These are phyloP conservation scores for Cephus nigrinus DNA, from an alignment of 2,888 invertebrate genomes.

Conservation along the genomic window DNA sequence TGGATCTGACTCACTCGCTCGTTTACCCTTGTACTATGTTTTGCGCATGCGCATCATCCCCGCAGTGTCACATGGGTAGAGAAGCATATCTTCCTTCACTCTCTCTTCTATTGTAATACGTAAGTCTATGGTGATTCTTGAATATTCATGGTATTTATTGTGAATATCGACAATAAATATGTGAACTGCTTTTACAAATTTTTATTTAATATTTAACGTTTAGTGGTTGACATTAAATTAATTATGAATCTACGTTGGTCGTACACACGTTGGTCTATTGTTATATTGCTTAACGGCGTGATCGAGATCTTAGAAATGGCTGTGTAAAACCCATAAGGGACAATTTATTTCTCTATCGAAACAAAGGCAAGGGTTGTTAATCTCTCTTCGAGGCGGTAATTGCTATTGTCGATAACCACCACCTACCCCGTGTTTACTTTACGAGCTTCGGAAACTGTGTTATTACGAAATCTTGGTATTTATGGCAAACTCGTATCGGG, in stretches of 20 bases:
- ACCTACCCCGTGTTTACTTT: background rate
- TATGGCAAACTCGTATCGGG: background rate
- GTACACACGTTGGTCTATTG: background rate
- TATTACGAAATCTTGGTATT: background rate
- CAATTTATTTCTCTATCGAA: background rate
- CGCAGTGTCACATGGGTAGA: background rate
- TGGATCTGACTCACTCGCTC: conserved; percentile 13
- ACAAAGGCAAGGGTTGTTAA: background rate
- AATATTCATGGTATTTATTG: background rate
- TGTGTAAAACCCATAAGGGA: background rate
- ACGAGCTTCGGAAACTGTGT: background rate
- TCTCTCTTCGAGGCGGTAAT: background rate
- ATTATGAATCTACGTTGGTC: background rate
- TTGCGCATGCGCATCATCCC: background rate
- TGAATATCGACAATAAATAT: background rate
- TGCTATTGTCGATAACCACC: background rate
- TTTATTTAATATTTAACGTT: background rate
- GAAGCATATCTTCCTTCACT: background rate
- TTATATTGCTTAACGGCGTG: background rate
- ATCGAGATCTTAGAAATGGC: background rate
- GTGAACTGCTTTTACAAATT: background rate
- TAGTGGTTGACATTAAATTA: background rate
- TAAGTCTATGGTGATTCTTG: background rate
- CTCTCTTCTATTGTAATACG: background rate
- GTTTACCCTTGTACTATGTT: background rate